phyloP scores from a whole-genome alignment of 2,797 vertebrate species.

The Sebastes itinus region DNA sequence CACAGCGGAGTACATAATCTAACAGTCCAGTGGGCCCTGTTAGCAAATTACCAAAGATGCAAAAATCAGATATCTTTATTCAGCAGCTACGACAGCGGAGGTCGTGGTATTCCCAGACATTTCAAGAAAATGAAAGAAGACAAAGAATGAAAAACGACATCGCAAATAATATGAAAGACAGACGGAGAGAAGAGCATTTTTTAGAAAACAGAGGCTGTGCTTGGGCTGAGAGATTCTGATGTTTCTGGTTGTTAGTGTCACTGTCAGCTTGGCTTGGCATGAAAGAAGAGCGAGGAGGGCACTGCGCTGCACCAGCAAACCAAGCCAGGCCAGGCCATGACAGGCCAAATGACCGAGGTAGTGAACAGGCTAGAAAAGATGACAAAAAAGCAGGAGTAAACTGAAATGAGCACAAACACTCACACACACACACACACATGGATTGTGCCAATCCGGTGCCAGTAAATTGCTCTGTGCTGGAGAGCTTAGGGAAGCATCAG shows the following conservation, averaged over 20 bases:
- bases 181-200: not conserved
- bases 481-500: slow-evolving; percentile 76
- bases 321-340: slow-evolving; percentile 1
- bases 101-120: slow-evolving; percentile 9
- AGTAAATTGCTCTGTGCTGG: slow-evolving; percentile 70
- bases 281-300: slow-evolving; percentile 28
- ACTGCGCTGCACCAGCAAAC: slow-evolving; percentile 3
- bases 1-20: slow-evolving; percentile 27
- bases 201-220: not conserved
- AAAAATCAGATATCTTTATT: slow-evolving; percentile 40
- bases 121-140: not conserved
- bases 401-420: slow-evolving; percentile 49
- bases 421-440: slow-evolving; percentile 29
- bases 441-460: slow-evolving; percentile 51
- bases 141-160: not conserved
- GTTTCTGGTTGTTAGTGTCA: slow-evolving; percentile 36
- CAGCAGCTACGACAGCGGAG: not conserved
- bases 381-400: slow-evolving; percentile 35
- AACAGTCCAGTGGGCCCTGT: slow-evolving; percentile 44
- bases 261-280: slow-evolving; percentile 54
- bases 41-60: slow-evolving; percentile 52
- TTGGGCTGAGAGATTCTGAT: slow-evolving; percentile 16
- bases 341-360: slow-evolving; percentile 31
- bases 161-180: not conserved
- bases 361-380: slow-evolving; percentile 23